Conservation (phyloP, 2,888 invertebrate genomes). For the Lycocerus yunnanus region DNA sequence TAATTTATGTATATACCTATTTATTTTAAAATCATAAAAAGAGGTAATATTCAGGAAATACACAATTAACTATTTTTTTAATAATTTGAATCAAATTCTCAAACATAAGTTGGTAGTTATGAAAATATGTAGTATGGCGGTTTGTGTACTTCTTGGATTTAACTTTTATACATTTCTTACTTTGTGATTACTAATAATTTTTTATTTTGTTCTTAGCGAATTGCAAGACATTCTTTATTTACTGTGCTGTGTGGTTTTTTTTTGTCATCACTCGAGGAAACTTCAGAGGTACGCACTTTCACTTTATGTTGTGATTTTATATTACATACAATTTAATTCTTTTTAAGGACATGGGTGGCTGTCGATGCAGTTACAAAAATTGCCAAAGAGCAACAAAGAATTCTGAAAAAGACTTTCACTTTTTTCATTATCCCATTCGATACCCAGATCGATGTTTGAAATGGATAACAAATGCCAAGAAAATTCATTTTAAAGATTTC, state of each 20-base stretch:
- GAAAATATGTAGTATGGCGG: background rate
- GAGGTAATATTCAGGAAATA: background rate
- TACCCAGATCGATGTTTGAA: constrained; percentile 62
- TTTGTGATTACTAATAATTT: background rate
- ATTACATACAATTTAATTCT: background rate
- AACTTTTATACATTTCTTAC: background rate
- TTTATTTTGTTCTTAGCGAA: background rate
- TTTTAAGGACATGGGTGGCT: constrained; percentile 61
- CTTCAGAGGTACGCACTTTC: background rate
- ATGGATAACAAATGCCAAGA: constrained; percentile 63
- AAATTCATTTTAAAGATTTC: constrained; percentile 59
- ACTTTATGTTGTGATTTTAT: background rate
- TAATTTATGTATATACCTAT: background rate
- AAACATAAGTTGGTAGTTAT: background rate
- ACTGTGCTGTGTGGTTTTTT: background rate
- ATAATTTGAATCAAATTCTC: background rate
- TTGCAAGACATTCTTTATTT: background rate
- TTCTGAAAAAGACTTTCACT: constrained; percentile 56
- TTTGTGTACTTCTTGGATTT: background rate
- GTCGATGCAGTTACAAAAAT: constrained; percentile 62
- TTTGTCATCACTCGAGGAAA: background rate
- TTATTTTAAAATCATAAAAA: background rate
- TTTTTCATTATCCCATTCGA: constrained; percentile 67
- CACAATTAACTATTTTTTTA: background rate
- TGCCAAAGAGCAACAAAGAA: constrained; percentile 59